phyloP scores from a whole-genome alignment of 1,140 invertebrate species.

The Bombus sylvicola region DNA sequence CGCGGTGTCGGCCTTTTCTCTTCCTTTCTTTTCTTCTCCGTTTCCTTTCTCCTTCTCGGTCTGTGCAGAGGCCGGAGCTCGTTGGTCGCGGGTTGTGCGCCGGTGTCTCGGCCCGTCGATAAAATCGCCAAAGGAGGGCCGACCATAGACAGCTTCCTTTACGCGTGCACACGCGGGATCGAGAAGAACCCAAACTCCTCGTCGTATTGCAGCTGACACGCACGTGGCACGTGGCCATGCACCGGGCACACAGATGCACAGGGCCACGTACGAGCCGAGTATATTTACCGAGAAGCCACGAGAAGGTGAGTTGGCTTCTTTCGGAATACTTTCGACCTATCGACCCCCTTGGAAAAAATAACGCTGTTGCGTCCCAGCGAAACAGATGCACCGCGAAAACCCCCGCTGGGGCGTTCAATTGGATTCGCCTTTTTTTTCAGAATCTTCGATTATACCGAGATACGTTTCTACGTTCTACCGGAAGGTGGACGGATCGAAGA shows the following conservation, averaged over 20 bases:
- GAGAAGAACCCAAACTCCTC: slow-evolving; percentile 46
- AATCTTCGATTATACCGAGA: not conserved
- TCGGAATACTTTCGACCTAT: slow-evolving; percentile 35
- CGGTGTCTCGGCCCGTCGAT: slow-evolving; percentile 34
- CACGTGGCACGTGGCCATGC: slow-evolving; percentile 73
- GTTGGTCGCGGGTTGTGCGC: not conserved
- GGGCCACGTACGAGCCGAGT: not conserved
- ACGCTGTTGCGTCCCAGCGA: not conserved
- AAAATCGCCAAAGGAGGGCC: slow-evolving; percentile 59
- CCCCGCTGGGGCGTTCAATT: not conserved
- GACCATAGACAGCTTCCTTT: slow-evolving; percentile 52
- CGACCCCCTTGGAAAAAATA: slow-evolving; percentile 29
- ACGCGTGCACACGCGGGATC: slow-evolving; percentile 38
- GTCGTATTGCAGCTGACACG: slow-evolving; percentile 75
- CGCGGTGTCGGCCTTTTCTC: not conserved
- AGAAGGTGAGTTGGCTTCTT: slow-evolving; percentile 50
- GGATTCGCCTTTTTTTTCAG: not conserved
- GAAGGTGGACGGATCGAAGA: not conserved
- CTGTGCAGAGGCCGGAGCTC: not conserved
- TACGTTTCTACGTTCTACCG: not conserved
- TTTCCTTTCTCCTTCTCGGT: not conserved
- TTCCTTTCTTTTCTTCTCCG: not conserved
- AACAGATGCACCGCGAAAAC: slow-evolving; percentile 22
- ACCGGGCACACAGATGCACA: slow-evolving; percentile 50
- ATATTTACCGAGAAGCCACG: slow-evolving; percentile 50